phyloP scores from a whole-genome alignment of 2,888 invertebrate genomes.

The Ceratothoa steindachneri region DNA sequence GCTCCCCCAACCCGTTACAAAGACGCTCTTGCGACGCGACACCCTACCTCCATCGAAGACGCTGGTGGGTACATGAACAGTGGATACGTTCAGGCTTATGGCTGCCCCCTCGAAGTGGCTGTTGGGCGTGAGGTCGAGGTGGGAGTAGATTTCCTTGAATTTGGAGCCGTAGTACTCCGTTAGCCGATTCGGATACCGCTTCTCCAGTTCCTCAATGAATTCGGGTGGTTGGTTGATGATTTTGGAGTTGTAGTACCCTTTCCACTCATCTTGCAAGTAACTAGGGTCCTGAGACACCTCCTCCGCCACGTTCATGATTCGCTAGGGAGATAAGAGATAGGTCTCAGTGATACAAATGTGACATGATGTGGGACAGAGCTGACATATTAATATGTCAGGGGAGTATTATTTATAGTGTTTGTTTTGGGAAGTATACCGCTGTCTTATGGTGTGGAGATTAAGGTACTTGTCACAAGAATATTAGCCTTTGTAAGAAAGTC shows the following conservation, averaged over 20 bases:
- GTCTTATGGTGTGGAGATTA: no score
- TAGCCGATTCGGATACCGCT: conserved; percentile 31
- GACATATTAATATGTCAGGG: neutral
- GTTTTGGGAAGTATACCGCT: neutral
- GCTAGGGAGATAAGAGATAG: no score
- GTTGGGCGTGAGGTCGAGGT: conserved; percentile 47
- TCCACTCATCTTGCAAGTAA: conserved; percentile 54
- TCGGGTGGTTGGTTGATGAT: conserved; percentile 41
- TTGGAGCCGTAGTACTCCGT: neutral
- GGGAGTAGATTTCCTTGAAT: conserved; percentile 23
- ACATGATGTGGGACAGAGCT: no score
- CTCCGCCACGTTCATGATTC: conserved; percentile 74
- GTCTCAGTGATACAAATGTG: conserved; percentile 48
- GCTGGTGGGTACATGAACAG: conserved; percentile 91
- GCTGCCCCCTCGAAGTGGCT: conserved; percentile 59
- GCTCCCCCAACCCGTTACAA: no score
- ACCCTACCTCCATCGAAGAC: conserved; percentile 55
- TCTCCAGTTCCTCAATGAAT: conserved; percentile 52
- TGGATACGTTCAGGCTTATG: conserved; percentile 68
- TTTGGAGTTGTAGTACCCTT: conserved; percentile 78
- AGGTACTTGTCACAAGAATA: no score
- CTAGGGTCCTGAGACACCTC: conserved; percentile 62
- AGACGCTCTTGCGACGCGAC: no score
- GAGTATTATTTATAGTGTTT: neutral
- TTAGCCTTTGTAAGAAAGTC: no score